Evolutionary conservation across 2,888 invertebrate genomes (phyloP), one percentile per base, ranked within the genome.

Genomic region (Ferdinandea cuprea): DNA sequence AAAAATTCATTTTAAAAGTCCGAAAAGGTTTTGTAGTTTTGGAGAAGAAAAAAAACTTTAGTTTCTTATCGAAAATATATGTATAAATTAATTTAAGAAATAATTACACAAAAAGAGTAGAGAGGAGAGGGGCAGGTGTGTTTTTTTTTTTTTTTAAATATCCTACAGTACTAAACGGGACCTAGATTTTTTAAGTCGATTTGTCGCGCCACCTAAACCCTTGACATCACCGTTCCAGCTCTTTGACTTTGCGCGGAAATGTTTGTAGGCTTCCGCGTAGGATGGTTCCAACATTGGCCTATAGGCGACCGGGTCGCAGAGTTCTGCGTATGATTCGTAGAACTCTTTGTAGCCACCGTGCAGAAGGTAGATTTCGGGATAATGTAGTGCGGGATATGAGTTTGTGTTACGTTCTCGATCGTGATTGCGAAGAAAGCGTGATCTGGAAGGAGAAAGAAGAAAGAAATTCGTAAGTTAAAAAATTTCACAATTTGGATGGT

Each of bases 291-390:
- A 88, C 99, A 99, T 99, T 66, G 96, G 95, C 37, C 94, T 93
- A 90, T 99, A 97, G 0, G 93, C 92, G 52, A 93, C 91, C 0
- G 97, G 97, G 32, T 93, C 94, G 88, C 97, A 96, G 54, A 96
- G 91, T 0, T 93, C 92, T 21, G 94, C 91, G 88, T 94, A 93
- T 0, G 92, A 91, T 86, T 94, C 92, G 90, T 93, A 97, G 92
- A 99, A 98, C 30, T 93, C 93, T 88, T 96, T 95, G 91, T 98
- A 98, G 42, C 97, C 98, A 1, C 97, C 97, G 88, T 97, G 96
- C 21, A 99, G 92, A 1, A 99, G 92, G 91, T 99, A 99, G 1
- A 98, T 92, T 91, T 99, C 99, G 0, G 99, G 99, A 92, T 96
- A 98, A 88, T 95, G 92, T 0, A 99, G 92, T 0, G 93, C 92